phyloP scores from a whole-genome alignment of 2,797 vertebrate genomes.

The Chaetophractus vellerosus region DNA sequence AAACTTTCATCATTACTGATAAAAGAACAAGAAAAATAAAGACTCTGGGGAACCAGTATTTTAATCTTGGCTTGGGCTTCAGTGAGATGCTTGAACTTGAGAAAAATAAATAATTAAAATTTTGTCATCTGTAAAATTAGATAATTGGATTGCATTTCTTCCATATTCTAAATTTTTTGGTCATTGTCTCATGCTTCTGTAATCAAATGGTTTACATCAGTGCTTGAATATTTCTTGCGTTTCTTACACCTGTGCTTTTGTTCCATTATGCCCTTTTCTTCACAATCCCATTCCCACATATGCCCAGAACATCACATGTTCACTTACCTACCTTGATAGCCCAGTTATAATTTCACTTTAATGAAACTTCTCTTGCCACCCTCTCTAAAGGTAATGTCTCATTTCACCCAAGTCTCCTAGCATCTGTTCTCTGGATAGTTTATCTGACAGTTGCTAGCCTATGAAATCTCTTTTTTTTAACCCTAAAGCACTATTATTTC shows the following conservation, averaged over 20 bases:
- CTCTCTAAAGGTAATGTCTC: not conserved
- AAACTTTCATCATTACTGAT: not conserved
- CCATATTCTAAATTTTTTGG: not conserved
- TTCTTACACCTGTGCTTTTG: not conserved
- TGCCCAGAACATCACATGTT: not conserved
- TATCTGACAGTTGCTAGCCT: not conserved
- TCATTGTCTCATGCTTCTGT: not conserved
- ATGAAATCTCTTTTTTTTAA: not conserved
- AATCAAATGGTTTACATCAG: not conserved
- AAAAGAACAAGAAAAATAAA: not conserved
- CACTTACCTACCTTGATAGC: not conserved
- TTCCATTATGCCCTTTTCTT: no score
- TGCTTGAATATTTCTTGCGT: not conserved
- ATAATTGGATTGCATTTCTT: constrained; percentile 6
- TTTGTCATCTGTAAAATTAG: not conserved
- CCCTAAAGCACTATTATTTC: not conserved
- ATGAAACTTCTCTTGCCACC: not conserved
- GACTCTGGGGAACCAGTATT: not conserved
- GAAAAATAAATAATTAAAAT: not conserved
- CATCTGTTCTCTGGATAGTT: not conserved
- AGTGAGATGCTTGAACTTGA: not conserved
- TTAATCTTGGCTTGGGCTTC: not conserved
- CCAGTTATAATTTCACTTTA: not conserved
- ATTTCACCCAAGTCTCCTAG: not conserved
- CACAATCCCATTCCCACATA: not conserved